Evolutionary conservation across 2,888 invertebrate species (phyloP).

Genomic region (Leptodirus hochenwartii): DNA sequence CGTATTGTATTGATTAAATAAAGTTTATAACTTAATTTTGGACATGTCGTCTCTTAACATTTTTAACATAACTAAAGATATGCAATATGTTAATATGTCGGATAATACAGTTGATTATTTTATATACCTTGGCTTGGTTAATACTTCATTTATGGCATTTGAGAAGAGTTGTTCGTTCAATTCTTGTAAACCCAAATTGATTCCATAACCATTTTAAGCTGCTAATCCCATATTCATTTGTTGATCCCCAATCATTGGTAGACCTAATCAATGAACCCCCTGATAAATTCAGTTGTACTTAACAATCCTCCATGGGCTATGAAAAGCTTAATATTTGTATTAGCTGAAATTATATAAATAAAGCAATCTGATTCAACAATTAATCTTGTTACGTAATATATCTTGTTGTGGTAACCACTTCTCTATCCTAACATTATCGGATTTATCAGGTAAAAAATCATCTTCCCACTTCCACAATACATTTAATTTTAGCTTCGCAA

Average conservation of each 20-base stretch:
- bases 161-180: conserved; percentile 21
- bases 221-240: conserved; percentile 28
- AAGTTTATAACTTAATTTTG: no score
- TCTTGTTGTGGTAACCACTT: conserved; percentile 29
- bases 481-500: conserved; percentile 34
- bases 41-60: no score
- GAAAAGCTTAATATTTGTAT: conserved; percentile 38
- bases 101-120: no score
- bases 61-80: no score
- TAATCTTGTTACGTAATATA: conserved; percentile 12
- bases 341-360: conserved; percentile 27
- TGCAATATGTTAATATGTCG: no score
- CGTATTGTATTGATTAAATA: no score
- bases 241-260: conserved; percentile 33
- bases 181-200: conserved; percentile 20
- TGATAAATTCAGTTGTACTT: conserved; percentile 30
- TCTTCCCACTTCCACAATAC: conserved; percentile 35
- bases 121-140: conserved; percentile 19
- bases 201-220: conserved; percentile 24
- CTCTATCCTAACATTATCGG: conserved; percentile 24
- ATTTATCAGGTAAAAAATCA: conserved; percentile 21
- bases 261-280: conserved; percentile 29
- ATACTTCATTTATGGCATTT: conserved; percentile 16
- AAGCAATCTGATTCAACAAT: conserved; percentile 1
- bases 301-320: conserved; percentile 33